phyloP scores from a whole-genome alignment of 2,113 vertebrate species.

The Sardina pilchardus region DNA sequence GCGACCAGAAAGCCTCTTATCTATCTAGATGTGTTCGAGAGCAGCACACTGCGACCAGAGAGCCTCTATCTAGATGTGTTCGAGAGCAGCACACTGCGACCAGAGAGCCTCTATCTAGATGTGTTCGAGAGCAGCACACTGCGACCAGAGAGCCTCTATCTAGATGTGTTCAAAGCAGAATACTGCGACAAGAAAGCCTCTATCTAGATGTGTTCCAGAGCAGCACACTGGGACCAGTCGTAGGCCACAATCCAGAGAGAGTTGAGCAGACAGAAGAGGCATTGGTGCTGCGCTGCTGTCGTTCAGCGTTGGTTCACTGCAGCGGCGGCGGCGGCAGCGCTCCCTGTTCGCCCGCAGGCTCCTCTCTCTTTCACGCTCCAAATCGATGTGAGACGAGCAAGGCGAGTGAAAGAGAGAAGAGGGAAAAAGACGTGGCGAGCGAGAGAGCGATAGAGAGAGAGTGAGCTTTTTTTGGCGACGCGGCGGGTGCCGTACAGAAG shows the following conservation, averaged over 20 bases:
- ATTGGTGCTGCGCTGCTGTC: background rate
- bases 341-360: background rate
- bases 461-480: background rate
- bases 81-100: constrained; percentile 5
- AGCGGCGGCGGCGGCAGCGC: no score
- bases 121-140: background rate
- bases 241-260: background rate
- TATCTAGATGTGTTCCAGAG: background rate
- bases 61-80: constrained; percentile 19
- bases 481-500: background rate
- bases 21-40: background rate
- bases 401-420: constrained; percentile 3
- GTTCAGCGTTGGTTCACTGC: background rate
- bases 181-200: constrained; percentile 30
- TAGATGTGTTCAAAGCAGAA: background rate
- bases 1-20: constrained; percentile 32
- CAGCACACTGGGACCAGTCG: background rate
- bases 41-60: constrained; percentile 23
- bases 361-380: background rate
- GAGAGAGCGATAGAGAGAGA: background rate
- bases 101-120: constrained; percentile 26
- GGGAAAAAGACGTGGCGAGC: background rate
- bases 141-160: constrained; percentile 31
- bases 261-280: background rate
- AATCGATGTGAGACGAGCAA: constrained; percentile 8